Base-by-base conservation (phyloP, 2,888 invertebrate genomes). In the Maniola hyperantus region DNA sequence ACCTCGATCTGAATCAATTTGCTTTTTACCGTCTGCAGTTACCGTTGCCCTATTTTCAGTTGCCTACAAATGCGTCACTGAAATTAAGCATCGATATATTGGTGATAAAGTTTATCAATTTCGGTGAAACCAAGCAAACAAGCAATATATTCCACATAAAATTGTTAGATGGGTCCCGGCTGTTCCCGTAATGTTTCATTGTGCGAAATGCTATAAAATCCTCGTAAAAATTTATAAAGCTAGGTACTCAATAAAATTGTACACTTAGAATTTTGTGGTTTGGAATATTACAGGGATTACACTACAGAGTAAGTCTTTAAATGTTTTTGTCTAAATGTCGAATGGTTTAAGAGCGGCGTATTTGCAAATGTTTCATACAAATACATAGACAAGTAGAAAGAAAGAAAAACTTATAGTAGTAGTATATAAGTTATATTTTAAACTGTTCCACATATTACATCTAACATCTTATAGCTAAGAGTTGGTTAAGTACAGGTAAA, bases 171-270 rank as follows among this genome's bases (percentile, higher is more conserved):
- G 73, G 73, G 75, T 67, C 62, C 69, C 65, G 77, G 76, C 77
- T 74, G 76, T 75, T 83, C 77, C 72, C 77, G 81, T 81, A 82
- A 83, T 86, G 82, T 85, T 88, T 88, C 83, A 87, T 87, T 89
- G 86, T 87, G 84, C 80, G 83, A 85, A 85, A 83, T 81, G 82
- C 83, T 75, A 84, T 88, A 87, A 89, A 88, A 83, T 87, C 71
- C 80, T 83, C 87, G 82, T 88, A 87, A 88, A 88, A 86, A 84
- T 85, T 79, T 85, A 87, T 85, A 88, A 87, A 83, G 83, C 84
- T 83, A 26, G 26, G 26, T 26, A 83, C 85, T 87, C 84, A 84
- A 88, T 89, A 88, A 88, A 88, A 85, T 65, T 80, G 79, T 83
- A 83, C 80, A 84, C 82, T 87, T 83, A 81, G 80, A 87, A 83